phyloP scores from a whole-genome alignment of 2,888 invertebrate genomes.

The Latrodectus elegans region DNA sequence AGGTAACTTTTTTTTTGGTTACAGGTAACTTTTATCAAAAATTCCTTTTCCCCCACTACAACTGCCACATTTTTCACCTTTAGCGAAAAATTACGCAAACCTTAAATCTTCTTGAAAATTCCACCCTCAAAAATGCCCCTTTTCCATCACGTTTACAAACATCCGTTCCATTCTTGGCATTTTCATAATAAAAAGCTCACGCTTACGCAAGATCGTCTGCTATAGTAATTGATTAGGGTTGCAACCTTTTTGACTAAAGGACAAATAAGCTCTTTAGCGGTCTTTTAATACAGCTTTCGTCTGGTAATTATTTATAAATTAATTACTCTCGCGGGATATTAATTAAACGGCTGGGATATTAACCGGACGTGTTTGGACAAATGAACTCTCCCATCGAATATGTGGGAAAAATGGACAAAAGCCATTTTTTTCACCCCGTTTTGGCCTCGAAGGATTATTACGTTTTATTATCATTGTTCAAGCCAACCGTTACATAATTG shows the following conservation, averaged over 20 bases:
- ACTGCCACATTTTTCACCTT: too few relatives aligned
- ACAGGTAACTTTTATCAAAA: too few relatives aligned
- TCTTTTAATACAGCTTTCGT: conserved; percentile 53
- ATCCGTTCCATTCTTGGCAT: too few relatives aligned
- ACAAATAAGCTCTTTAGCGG: conserved; percentile 66
- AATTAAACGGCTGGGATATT: conserved; percentile 37
- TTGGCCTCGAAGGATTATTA: background rate
- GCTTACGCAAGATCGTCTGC: conserved; percentile 21
- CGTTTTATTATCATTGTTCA: background rate
- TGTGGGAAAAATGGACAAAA: conserved; percentile 29
- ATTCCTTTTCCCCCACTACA: too few relatives aligned
- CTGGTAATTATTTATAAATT: conserved; percentile 63
- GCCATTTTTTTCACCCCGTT: background rate
- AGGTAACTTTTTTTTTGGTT: too few relatives aligned
- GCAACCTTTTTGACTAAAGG: conserved; percentile 22
- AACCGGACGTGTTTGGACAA: conserved; percentile 27
- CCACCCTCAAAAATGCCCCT: too few relatives aligned
- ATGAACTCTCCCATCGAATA: background rate
- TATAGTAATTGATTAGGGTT: conserved; percentile 63
- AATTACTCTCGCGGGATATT: conserved; percentile 48
- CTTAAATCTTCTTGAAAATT: too few relatives aligned
- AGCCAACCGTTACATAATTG: background rate
- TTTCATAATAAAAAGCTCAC: conserved; percentile 6
- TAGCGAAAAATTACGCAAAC: too few relatives aligned
- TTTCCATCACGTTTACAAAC: too few relatives aligned